Percentiles rank a stretch among this genome's conserved stretches.
Conservation (phyloP, 2,113 vertebrate genomes). For the Planiliza haematocheilus region DNA sequence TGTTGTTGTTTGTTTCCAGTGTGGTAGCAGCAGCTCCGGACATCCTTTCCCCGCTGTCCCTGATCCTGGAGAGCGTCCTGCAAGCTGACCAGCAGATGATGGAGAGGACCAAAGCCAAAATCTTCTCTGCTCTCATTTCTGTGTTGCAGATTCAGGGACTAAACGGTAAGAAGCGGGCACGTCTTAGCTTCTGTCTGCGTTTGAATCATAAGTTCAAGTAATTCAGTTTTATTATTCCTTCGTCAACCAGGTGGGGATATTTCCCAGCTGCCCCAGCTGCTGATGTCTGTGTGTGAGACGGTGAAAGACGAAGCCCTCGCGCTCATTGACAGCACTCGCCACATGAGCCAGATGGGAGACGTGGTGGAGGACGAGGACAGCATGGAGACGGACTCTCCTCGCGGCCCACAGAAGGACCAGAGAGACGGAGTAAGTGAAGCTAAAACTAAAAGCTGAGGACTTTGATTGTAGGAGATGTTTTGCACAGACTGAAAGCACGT, state of each 20-base stretch:
- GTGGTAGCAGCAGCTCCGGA: conserved; percentile 90
- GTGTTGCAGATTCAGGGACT: conserved; percentile 94
- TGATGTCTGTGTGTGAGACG: conserved; percentile 92
- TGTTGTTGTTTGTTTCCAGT: conserved; percentile 77
- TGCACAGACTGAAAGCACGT: background rate
- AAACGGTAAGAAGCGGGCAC: conserved; percentile 81
- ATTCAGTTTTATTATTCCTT: background rate
- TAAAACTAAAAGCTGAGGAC: too few species aligned
- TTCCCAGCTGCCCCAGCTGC: conserved; percentile 94
- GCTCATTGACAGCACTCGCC: conserved; percentile 90
- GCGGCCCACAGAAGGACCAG: conserved; percentile 90
- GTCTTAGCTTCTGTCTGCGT: background rate
- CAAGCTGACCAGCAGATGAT: conserved; percentile 93
- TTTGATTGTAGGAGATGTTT: too few species aligned
- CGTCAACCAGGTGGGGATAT: conserved; percentile 87
- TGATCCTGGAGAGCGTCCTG: conserved; percentile 93
- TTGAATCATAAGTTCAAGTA: background rate
- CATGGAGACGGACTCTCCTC: conserved; percentile 94
- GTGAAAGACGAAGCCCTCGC: conserved; percentile 92
- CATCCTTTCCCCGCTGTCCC: conserved; percentile 89
- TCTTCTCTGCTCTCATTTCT: conserved; percentile 94
- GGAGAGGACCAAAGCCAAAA: conserved; percentile 95
- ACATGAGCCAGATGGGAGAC: conserved; percentile 79
- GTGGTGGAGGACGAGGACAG: conserved; percentile 91
- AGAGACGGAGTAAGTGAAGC: conserved; percentile 91